Percentiles rank a stretch among this genome's conserved stretches.
These are phyloP conservation scores for Sus cebifrons DNA, from an alignment of 2,797 vertebrate genomes.

Conservation along the genomic window DNA sequence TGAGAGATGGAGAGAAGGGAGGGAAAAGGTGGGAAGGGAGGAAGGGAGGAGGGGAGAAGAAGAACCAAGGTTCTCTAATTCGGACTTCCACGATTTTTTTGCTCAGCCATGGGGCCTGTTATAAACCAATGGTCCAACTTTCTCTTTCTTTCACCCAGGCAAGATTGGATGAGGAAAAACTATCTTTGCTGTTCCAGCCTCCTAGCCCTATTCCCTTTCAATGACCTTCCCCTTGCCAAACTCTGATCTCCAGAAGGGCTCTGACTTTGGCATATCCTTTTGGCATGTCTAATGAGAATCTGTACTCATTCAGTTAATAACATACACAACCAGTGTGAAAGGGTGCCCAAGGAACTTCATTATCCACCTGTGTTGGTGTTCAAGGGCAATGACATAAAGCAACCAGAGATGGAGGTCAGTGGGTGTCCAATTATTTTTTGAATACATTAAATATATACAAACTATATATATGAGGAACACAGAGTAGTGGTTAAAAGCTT, in stretches of 20 bases:
- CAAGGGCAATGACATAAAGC: not conserved
- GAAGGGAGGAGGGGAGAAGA: too few species aligned
- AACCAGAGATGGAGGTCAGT: not conserved
- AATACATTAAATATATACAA: slow-evolving; percentile 23
- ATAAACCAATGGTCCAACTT: not conserved
- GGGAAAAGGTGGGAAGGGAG: not conserved
- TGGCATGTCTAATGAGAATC: not conserved
- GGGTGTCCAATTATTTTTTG: not conserved
- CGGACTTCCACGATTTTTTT: not conserved
- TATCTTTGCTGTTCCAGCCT: not conserved
- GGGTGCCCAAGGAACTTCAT: not conserved
- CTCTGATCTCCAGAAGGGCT: slow-evolving; percentile 2
- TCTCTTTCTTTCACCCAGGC: not conserved
- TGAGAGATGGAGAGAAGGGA: not conserved
- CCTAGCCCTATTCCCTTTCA: not conserved
- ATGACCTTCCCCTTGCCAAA: not conserved
- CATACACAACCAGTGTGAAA: not conserved
- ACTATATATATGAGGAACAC: not conserved
- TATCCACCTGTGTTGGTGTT: not conserved
- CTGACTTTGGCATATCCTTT: not conserved
- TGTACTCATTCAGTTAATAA: not conserved
- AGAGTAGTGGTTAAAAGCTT: not conserved
- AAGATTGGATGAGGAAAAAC: not conserved
- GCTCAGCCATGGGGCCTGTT: not conserved
- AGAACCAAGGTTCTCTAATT: not conserved